Conservation (phyloP, 2,113 vertebrate genomes). For the Mellivora capensis region DNA sequence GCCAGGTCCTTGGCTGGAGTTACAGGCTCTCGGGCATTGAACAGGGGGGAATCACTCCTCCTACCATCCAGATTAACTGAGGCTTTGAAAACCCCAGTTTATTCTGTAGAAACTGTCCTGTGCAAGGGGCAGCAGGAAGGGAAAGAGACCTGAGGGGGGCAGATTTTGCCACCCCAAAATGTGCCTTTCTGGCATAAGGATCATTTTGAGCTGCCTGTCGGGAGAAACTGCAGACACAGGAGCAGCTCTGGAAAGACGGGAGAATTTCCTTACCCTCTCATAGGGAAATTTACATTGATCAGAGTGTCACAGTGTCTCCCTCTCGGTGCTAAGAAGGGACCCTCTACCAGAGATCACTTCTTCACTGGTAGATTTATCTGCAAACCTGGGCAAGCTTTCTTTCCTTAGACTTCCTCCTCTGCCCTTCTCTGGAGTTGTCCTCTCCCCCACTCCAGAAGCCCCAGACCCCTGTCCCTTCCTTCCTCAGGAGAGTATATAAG, state of each 20-base stretch:
- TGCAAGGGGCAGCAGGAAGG: background rate
- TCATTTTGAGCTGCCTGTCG: background rate
- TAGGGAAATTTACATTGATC: background rate
- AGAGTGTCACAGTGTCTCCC: background rate
- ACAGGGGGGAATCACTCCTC: background rate
- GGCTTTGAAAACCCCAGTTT: background rate
- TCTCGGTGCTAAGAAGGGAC: background rate
- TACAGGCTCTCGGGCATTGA: background rate
- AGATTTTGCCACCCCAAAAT: background rate
- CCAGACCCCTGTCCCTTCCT: background rate
- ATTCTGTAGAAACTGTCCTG: background rate
- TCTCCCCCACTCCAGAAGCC: background rate
- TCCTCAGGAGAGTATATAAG: background rate
- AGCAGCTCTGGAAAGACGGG: background rate
- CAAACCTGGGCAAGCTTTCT: background rate
- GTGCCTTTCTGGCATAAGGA: too few species aligned
- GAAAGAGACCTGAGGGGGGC: background rate
- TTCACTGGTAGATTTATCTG: background rate
- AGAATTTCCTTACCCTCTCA: background rate
- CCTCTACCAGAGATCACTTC: background rate
- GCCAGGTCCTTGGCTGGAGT: background rate
- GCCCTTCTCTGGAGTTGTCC: background rate
- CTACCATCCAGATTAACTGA: background rate
- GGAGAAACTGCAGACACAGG: background rate
- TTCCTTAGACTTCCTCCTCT: background rate